Base-by-base conservation (phyloP, 2,888 invertebrate genomes). In the Timandra comae region DNA sequence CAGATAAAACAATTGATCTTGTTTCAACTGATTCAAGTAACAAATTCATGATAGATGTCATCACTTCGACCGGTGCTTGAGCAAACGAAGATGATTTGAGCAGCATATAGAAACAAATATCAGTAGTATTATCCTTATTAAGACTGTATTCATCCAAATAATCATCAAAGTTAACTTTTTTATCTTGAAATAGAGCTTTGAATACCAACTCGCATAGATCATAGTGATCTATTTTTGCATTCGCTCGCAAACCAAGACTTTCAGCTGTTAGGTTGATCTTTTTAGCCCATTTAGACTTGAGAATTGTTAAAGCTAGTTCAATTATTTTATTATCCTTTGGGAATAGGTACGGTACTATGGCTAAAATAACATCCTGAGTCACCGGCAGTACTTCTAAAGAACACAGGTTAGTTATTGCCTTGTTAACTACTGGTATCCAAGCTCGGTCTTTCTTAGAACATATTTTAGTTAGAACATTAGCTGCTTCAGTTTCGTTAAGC, bases 311-410 rank as follows among this genome's bases (percentile, higher is more conserved):
- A 5, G 84, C 59, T 0, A 72, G 42, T 37, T 63, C 44, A 16
- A 66, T 63, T 9, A 69, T 58, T 30, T 70, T 56, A 38, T 59
- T 35, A 48, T 84, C 72, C 27, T 64, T 54, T 0, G 91, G 90
- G 45, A 92, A 89, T 3, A 93, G 59, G 56, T 88, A 89, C 7
- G 92, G 91, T 13, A 91, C 63, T 11, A 91, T 66, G 0, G 87
- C 78, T 20, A 91, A 60, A 28, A 91, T 82, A 3, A 88, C 85
- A 41, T 86, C 79, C 30, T 88, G 86, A 48, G 90, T 88, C 3
- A 88, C 86, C 2, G 82, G 73, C 27, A 82, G 58, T 0, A 73
- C 59, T 10, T 74, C 56, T 1, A 78, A 43, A 0, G 78, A 63
- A 29, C 87, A 87, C 30, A 90, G 72, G 52, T 86, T 87, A 1